Conservation (phyloP, 2,888 invertebrate species). For the Ophonus ardosiacus region DNA sequence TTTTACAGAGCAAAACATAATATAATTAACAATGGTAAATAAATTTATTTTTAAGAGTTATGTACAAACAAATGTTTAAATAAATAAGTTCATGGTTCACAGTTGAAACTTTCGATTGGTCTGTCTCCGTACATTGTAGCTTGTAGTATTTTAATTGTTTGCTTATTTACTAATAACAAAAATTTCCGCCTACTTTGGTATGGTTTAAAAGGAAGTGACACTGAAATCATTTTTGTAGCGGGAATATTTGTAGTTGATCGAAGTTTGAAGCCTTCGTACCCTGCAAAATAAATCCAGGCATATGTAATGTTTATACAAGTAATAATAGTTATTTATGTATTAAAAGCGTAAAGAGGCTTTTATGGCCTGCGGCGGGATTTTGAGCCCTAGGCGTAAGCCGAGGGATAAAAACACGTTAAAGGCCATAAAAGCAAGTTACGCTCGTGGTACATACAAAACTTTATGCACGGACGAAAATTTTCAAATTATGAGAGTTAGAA, state of each 20-base stretch:
- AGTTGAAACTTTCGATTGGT: conserved; percentile 70
- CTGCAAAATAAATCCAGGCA: conserved; percentile 70
- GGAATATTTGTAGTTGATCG: conserved; percentile 72
- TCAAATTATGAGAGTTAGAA: no score
- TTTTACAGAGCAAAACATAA: conserved; percentile 72
- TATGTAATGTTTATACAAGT: no score
- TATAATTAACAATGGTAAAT: conserved; percentile 35
- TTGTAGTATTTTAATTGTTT: conserved; percentile 73
- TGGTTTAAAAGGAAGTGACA: conserved; percentile 70
- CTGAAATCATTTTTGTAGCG: conserved; percentile 72
- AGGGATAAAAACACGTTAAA: no score
- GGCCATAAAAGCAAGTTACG: no score
- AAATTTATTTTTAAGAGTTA: conserved; percentile 27
- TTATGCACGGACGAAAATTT: no score
- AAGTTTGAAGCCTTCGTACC: conserved; percentile 75
- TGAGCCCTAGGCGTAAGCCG: no score
- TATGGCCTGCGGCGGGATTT: no score
- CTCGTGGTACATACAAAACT: no score
- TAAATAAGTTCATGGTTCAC: conserved; percentile 67
- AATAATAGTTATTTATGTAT: no score
- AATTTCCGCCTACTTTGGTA: conserved; percentile 69
- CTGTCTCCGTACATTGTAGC: conserved; percentile 75
- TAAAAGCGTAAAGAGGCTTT: no score
- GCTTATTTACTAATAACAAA: conserved; percentile 72
- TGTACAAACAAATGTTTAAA: conserved; percentile 20